Base-by-base conservation (phyloP, 1,140 invertebrate species). In the Drosophila nannoptera region DNA sequence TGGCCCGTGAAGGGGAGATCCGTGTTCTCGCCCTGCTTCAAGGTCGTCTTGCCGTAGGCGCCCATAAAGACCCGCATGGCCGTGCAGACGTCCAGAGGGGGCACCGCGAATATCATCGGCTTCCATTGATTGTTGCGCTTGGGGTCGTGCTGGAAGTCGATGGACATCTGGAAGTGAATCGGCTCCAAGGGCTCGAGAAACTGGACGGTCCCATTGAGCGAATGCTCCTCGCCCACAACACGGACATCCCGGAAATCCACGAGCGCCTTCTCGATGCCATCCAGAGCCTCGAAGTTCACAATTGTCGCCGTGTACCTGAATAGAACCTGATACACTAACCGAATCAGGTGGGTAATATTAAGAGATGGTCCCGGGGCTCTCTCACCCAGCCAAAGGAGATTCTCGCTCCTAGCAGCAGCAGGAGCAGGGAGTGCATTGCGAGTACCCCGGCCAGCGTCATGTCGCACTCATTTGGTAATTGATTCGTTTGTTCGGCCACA, bases 91-190 rank as follows among this genome's bases (percentile, higher is more conserved):
- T 46, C 16, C 4, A 43, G 29, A 7, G 46, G 38, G 0, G 73
- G 63, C 12, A 73, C 43, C 7, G 43, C 31, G 53, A 66, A 52
- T 6, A 80, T n/a, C 50, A 12, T 55, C 7, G 36, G 7, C 5
- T 32, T 11, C 77, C 77, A 63, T 22, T 40, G 16, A n/a, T 77
- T 60, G 12, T 29, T 43, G 4, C 61, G 52, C 2, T 32, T 6
- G 0, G 50, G 2, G 73, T 80, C 77, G 7, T 12, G 35, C 7
- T 50, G 59, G 11, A 53, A 16, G 1, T 80, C 69, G 2, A 14
- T 45, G 6, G 48, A 55, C 2, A 66, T 3, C 4, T 46, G 32
- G 38, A 50, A 45, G 6, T 52, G 14, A 0, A 31, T 7, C 8
- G 54, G 11, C 5, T 62, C 38, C 48, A 78, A 38, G 8, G 72